Conservation (phyloP, 1,140 invertebrate genomes). For the Euura lappo region DNA sequence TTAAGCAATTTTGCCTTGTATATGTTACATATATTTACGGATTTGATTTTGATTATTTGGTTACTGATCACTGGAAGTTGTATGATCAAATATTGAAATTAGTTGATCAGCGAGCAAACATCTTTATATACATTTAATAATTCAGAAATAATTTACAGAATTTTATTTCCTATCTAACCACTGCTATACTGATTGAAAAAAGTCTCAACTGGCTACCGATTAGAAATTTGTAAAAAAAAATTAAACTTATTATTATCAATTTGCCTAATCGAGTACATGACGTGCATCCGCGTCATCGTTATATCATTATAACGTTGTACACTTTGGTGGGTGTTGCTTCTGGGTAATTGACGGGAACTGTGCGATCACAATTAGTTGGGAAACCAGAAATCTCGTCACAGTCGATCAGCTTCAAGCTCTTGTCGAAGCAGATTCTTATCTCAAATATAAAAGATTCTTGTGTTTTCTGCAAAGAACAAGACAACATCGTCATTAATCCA, state of each 20-base stretch:
- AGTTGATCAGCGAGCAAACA: no score
- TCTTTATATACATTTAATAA: no score
- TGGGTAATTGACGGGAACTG: conserved; percentile 65
- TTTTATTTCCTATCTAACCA: no score
- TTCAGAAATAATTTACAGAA: no score
- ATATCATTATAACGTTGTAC: conserved; percentile 20
- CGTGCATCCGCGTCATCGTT: background rate
- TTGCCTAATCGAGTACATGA: background rate
- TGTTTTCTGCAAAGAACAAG: conserved; percentile 51
- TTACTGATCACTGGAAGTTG: no score
- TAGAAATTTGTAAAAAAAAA: no score
- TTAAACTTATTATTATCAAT: background rate
- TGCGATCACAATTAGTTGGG: conserved; percentile 65
- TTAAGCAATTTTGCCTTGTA: no score
- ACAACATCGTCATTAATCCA: background rate
- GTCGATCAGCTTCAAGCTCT: conserved; percentile 64
- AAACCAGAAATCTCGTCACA: conserved; percentile 62
- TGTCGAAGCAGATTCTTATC: conserved; percentile 73
- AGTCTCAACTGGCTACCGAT: no score
- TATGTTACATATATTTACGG: no score
- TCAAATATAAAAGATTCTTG: conserved; percentile 66
- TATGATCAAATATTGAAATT: no score
- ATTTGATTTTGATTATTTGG: no score
- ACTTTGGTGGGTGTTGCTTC: conserved; percentile 45
- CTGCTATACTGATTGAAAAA: no score